Evolutionary conservation across 2,888 invertebrate species (phyloP).

Genomic region (Diarsia mendica): DNA sequence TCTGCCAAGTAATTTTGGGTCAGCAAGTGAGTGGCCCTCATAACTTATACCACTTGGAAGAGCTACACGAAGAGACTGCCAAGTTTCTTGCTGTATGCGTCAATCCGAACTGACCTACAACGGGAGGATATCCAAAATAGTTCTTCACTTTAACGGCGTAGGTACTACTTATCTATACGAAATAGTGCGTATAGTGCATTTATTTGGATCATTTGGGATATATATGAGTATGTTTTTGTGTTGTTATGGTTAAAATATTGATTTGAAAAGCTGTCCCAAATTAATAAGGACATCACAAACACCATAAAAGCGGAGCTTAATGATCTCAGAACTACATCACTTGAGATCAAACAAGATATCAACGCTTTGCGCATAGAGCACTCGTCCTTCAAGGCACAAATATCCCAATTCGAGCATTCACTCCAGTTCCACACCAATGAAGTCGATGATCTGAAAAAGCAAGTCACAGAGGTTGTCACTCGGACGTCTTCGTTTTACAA

Average conservation of each 20-base stretch:
- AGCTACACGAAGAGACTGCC: conserved; percentile 79
- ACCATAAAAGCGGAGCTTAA: too few species aligned
- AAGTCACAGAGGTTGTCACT: too few species aligned
- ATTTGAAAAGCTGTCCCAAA: too few species aligned
- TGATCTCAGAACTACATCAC: too few species aligned
- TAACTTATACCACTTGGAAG: conserved; percentile 86
- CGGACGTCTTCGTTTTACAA: too few species aligned
- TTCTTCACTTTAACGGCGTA: conserved; percentile 23
- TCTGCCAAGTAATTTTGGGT: conserved; percentile 86
- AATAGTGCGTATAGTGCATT: neutral
- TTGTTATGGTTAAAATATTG: neutral
- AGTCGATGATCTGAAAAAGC: too few species aligned
- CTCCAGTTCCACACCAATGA: too few species aligned
- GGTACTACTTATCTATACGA: neutral
- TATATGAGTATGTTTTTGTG: neutral
- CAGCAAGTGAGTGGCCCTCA: conserved; percentile 80
- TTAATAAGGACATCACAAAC: too few species aligned
- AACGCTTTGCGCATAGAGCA: too few species aligned
- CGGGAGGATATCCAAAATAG: conserved; percentile 31
- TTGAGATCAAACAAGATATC: too few species aligned
- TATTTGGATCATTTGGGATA: neutral
- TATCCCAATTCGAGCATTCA: too few species aligned
- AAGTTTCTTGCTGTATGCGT: conserved; percentile 83
- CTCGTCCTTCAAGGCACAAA: too few species aligned
- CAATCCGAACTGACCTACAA: conserved; percentile 79